A percentile compares a stretch with the other conserved stretches of the same genome.
Evolutionary conservation across 2,797 vertebrate genomes (phyloP).

Genomic region (Gobio occitaniae): DNA sequence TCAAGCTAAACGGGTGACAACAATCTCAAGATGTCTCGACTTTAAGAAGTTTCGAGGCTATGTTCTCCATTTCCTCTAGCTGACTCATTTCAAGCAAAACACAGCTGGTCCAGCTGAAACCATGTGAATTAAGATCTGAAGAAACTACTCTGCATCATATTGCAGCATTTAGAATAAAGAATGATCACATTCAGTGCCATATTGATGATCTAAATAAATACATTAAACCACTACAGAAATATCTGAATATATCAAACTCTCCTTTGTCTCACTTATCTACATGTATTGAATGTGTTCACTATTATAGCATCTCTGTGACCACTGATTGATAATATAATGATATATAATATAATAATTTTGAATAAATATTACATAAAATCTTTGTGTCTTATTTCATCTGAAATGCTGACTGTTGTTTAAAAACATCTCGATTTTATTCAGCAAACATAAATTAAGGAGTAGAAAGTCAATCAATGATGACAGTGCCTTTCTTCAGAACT

Average conservation of each 20-base stretch:
- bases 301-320: not conserved
- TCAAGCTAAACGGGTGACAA: not conserved
- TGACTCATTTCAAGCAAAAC: slow-evolving; percentile 49
- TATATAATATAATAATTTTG: not conserved
- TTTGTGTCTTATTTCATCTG: not conserved
- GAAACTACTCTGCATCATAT: slow-evolving; percentile 27
- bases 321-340: not conserved
- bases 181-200: slow-evolving; percentile 8
- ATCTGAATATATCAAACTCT: not conserved
- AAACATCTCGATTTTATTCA: not conserved
- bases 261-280: not conserved
- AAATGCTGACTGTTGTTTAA: not conserved
- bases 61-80: slow-evolving; percentile 25
- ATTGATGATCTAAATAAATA: not conserved
- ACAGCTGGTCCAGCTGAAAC: slow-evolving; percentile 34
- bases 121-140: slow-evolving; percentile 21
- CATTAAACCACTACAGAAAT: not conserved
- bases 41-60: slow-evolving; percentile 24
- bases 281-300: not conserved
- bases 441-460: not conserved
- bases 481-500: not conserved
- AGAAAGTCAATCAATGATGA: not conserved
- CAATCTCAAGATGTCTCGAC: slow-evolving; percentile 4
- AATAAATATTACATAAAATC: not conserved
- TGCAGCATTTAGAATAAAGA: slow-evolving; percentile 16